Base-by-base conservation (phyloP, 2,113 vertebrate species). In the Saccopteryx bilineata region DNA sequence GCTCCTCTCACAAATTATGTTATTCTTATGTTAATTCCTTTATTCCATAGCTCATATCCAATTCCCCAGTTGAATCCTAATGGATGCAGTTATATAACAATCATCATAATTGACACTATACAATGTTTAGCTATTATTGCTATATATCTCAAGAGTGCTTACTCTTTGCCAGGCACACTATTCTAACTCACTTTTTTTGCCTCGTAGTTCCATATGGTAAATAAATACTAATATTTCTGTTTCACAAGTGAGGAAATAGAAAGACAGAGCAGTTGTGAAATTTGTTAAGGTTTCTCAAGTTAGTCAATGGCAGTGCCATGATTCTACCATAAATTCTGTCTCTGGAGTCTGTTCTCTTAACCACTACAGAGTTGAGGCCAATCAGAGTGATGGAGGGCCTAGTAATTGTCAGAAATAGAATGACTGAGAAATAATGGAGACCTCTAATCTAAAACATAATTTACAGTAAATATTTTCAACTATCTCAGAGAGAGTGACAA, bases 211-310 rank as follows among this genome's bases (percentile, higher is more conserved):
- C 54, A 46, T 76, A 54, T 31, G 14, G 6, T 48, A 56, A 94
- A 52, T 82, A 56, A 94, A 52, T 82, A 33, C 18, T 90, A 69
- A 60, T 87, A 78, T 72, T 90, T 90, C 54, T 39, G 65, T 39
- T 84, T 63, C 80, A 61, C 31, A 88, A 82, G 71, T 63, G 28
- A 86, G 54, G 31, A 96, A 56, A 72, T 23, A 21, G 74, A 93
- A 79, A 74, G 17, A 76, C 24, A 58, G 21, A 78, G 15, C 81
- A 28, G 7, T 39, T 78, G 39, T 71, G 48, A 69, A 69, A 72
- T 90, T 63, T 90, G 33, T n/a, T 71, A 50, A 76, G n/a, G 3
- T 93, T 90, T 93, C 85, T 90, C 15, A 74, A 90, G 81, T 63
- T 79, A 68, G 52, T n/a, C 8, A 95, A 31, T 24, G 31, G 14